phyloP scores from a whole-genome alignment of 2,797 vertebrate genomes.

The Helarctos malayanus region DNA sequence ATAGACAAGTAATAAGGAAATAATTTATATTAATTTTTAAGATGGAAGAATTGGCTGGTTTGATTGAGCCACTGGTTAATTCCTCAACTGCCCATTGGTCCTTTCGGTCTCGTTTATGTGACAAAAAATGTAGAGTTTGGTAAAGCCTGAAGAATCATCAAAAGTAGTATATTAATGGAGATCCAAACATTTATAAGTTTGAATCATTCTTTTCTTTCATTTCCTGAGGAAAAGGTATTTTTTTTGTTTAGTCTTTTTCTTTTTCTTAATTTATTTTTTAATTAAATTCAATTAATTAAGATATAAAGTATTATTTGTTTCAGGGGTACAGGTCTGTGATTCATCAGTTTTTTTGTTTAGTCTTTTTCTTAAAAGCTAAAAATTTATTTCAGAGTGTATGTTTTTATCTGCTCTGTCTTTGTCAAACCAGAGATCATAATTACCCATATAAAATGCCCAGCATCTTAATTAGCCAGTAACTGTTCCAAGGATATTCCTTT shows the following conservation, averaged over 20 bases:
- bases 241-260: not conserved
- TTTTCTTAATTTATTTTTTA: not conserved
- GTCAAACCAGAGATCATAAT: not conserved
- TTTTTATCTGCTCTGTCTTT: not conserved
- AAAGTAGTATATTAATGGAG: not conserved
- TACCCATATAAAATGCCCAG: not conserved
- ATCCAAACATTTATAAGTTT: not conserved
- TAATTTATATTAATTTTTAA: slow-evolving; percentile 55
- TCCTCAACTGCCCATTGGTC: not conserved
- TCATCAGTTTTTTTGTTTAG: not conserved
- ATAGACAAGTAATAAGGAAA: not conserved
- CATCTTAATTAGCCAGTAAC: not conserved
- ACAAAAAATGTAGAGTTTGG: not conserved
- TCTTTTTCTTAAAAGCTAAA: not conserved
- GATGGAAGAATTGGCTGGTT: not conserved
- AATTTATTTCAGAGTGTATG: not conserved
- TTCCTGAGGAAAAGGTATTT: not conserved
- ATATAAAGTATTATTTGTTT: not conserved
- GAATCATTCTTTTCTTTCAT: not conserved
- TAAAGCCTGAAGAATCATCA: not conserved
- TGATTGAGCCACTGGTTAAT: not conserved
- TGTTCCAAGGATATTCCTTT: not conserved
- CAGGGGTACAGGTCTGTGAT: not conserved
- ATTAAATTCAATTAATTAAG: not conserved
- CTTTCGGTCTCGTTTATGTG: not conserved